Conservation (phyloP, 2,113 vertebrate species). For the Paracanthobrama guichenoti region DNA sequence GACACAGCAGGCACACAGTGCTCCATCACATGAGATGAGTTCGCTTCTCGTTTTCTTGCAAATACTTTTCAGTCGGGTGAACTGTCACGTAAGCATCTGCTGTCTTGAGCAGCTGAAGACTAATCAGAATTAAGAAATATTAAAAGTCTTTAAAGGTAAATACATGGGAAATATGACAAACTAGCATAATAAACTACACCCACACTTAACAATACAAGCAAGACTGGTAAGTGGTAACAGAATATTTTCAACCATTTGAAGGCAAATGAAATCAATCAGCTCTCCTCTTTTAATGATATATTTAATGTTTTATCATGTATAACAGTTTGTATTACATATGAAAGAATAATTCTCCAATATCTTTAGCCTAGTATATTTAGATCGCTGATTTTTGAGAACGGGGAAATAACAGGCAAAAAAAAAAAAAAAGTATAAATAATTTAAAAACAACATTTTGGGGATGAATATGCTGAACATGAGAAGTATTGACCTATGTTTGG, state of each 20-base stretch:
- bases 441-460: not conserved
- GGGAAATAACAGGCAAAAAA: not conserved
- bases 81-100: not conserved
- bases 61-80: not conserved
- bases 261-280: not conserved
- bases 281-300: not conserved
- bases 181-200: not conserved
- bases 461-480: not conserved
- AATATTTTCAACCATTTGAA: not conserved
- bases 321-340: not conserved
- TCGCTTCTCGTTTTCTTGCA: not conserved
- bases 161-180: not conserved
- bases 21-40: not conserved
- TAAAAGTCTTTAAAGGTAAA: not conserved
- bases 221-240: not conserved
- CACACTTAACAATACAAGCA: not conserved
- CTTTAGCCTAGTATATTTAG: not conserved
- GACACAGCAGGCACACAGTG: constrained; percentile 63
- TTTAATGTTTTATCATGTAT: not conserved
- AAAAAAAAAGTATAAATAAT: not conserved
- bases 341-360: not conserved
- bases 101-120: not conserved
- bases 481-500: not conserved
- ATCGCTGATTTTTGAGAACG: not conserved
- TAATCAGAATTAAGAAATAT: not conserved